These are phyloP conservation scores for Epinotia ramella DNA, from an alignment of 2,888 invertebrate genomes.

Conservation along the genomic window DNA sequence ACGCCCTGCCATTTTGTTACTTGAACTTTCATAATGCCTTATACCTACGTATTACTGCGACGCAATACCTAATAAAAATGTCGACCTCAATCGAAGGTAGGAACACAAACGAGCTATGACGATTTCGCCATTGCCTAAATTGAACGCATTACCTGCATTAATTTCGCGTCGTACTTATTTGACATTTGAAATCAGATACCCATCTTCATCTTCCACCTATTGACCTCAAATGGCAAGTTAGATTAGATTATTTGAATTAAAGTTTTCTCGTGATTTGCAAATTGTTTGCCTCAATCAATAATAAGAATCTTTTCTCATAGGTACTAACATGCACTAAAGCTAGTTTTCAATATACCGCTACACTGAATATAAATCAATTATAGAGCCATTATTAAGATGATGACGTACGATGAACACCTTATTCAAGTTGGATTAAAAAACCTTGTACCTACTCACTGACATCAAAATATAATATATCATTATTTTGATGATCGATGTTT, in stretches of 20 bases:
- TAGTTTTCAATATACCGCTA: not conserved
- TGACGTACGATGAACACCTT: not conserved
- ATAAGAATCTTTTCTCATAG: constrained; percentile 9
- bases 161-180: constrained; percentile 59
- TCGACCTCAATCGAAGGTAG: constrained; percentile 59
- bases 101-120: constrained; percentile 49
- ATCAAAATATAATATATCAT: not conserved
- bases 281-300: constrained; percentile 34
- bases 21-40: constrained; percentile 58
- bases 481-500: constrained; percentile 5
- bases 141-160: constrained; percentile 59
- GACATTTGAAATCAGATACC: constrained; percentile 67
- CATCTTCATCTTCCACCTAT: constrained; percentile 61
- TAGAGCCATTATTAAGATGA: not conserved
- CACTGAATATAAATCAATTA: not conserved
- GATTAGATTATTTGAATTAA: constrained; percentile 43
- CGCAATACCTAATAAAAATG: constrained; percentile 64
- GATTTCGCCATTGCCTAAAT: constrained; percentile 60
- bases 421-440: not conserved
- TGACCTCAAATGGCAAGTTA: constrained; percentile 55
- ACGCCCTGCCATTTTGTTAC: constrained; percentile 59
- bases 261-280: constrained; percentile 42
- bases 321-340: not conserved
- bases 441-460: not conserved
- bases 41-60: constrained; percentile 51